Evolutionary conservation across 2,113 vertebrate species (phyloP).

Genomic region (Oenanthe oenanthe): DNA sequence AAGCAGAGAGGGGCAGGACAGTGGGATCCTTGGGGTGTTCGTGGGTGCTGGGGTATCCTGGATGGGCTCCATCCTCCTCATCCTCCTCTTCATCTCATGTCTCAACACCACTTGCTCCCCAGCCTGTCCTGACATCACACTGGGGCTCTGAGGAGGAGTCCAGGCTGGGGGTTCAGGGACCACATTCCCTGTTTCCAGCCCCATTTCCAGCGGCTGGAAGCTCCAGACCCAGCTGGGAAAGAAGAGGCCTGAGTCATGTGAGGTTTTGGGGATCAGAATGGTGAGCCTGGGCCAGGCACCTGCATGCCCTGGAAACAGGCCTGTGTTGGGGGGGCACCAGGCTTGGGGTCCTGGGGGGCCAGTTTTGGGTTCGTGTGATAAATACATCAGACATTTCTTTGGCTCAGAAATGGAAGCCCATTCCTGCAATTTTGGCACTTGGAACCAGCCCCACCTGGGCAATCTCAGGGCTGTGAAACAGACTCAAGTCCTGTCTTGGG

Average conservation of each 20-base stretch:
- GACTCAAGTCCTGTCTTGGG: not conserved
- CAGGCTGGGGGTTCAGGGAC: not conserved
- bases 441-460: not conserved
- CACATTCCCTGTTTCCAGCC: not conserved
- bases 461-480: not conserved
- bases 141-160: not conserved
- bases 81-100: accelerated
- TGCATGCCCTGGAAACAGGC: not conserved
- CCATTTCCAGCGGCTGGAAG: not conserved
- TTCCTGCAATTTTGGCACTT: accelerated
- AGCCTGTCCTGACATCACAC: not conserved
- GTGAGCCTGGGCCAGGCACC: not conserved
- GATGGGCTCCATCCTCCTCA: not conserved
- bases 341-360: not conserved
- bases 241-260: accelerated
- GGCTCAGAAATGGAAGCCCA: not conserved
- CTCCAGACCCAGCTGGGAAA: not conserved
- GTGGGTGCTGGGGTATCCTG: accelerated
- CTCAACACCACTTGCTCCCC: not conserved
- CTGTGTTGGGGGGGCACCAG: not conserved
- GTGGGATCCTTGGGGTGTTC: accelerated
- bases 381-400: not conserved
- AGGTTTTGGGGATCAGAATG: not conserved
- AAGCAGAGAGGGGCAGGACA: accelerated
- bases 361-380: not conserved